A percentile compares a stretch with the other conserved stretches of the same genome.
phyloP scores from a whole-genome alignment of 2,888 invertebrate genomes.

The Epirrhoe alternata region DNA sequence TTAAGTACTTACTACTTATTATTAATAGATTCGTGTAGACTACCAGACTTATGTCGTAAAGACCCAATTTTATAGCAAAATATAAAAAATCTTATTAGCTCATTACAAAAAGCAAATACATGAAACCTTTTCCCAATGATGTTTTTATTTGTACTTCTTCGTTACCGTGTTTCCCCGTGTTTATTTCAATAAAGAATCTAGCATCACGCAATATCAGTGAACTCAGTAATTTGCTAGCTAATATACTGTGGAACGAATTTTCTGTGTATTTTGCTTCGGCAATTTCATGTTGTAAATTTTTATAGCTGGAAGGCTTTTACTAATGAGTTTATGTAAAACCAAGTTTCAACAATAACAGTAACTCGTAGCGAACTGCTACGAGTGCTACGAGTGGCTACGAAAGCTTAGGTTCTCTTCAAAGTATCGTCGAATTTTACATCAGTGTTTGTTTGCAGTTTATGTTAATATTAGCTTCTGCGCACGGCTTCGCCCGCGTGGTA shows the following conservation, averaged over 20 bases:
- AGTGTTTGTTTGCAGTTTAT: neutral
- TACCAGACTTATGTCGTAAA: neutral
- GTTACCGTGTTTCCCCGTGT: conserved; percentile 49
- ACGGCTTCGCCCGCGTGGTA: too few relatives aligned
- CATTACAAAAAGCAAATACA: conserved; percentile 31
- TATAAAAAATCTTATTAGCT: neutral
- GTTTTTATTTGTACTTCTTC: conserved; percentile 58
- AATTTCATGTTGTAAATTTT: neutral
- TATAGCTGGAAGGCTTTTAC: neutral
- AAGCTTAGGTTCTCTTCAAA: neutral
- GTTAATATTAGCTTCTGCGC: too few relatives aligned
- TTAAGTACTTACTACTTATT: too few relatives aligned
- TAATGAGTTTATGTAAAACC: neutral
- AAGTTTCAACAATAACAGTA: neutral
- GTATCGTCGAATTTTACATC: neutral
- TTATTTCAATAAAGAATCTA: conserved; percentile 59
- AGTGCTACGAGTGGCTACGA: conserved; percentile 3
- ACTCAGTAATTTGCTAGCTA: conserved; percentile 46
- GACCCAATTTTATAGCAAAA: neutral
- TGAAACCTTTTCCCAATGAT: conserved; percentile 50
- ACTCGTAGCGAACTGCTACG: neutral
- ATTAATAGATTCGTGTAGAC: neutral
- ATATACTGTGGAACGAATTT: conserved; percentile 36
- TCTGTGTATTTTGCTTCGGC: conserved; percentile 24
- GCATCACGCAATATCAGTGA: conserved; percentile 60